A percentile compares a stretch with the other conserved stretches of the same genome.
phyloP scores from a whole-genome alignment of 92 coral and sea anemone genomes.

The Muricea muricata region DNA sequence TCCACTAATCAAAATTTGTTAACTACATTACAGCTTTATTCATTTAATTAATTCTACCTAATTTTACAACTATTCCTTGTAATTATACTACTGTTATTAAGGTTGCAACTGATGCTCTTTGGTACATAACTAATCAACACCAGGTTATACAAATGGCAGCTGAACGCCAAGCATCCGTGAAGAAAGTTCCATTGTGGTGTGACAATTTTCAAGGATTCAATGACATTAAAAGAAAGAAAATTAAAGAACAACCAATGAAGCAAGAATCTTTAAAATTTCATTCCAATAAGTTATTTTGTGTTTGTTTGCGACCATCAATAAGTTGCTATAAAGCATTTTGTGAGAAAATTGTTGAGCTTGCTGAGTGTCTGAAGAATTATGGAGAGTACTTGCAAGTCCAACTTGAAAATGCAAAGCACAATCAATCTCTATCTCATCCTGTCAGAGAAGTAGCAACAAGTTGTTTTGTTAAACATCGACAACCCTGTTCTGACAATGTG shows the following conservation, averaged over 20 bases:
- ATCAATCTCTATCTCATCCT: slow-evolving; percentile 35
- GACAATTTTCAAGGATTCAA: slow-evolving; percentile 37
- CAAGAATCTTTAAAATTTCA: slow-evolving; percentile 22
- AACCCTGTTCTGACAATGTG: background rate
- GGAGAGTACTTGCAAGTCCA: slow-evolving; percentile 24
- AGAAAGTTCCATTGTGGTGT: too few species aligned
- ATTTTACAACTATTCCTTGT: too few species aligned
- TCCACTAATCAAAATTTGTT: too few species aligned
- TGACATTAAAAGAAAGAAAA: slow-evolving; percentile 42
- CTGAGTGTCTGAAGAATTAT: slow-evolving; percentile 47
- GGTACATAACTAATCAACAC: slow-evolving; percentile 62
- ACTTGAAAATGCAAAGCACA: slow-evolving; percentile 12
- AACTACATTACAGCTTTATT: too few species aligned
- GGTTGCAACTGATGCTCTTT: slow-evolving; percentile 49
- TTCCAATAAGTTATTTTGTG: slow-evolving; percentile 33
- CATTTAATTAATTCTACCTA: too few species aligned
- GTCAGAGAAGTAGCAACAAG: slow-evolving; percentile 37
- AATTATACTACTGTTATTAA: background rate
- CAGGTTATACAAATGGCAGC: slow-evolving; percentile 39
- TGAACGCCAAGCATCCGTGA: too few species aligned
- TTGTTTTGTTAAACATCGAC: slow-evolving; percentile 39
- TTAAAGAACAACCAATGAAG: slow-evolving; percentile 28
- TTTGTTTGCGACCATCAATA: slow-evolving; percentile 36
- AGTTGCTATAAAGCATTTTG: slow-evolving; percentile 11
- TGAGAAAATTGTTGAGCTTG: slow-evolving; percentile 35